Base-by-base conservation (phyloP, 2,797 vertebrate genomes). In the Acomys russatus region DNA sequence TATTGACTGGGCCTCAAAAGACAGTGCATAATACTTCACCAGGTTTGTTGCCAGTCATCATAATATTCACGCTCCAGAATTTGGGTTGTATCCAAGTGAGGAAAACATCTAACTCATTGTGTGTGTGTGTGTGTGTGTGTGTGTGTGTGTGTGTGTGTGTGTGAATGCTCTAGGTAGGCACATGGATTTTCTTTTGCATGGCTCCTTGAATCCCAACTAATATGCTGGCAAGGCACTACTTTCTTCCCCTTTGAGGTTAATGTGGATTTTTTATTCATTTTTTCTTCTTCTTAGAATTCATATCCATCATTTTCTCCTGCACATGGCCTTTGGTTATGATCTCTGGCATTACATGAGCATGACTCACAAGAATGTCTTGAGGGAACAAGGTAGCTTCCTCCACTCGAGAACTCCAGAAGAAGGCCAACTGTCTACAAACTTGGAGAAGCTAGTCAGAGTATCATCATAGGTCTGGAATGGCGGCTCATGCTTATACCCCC, bases 41-140 rank as follows among this genome's bases (percentile, higher is more conserved):
- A 38, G 61, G 18, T 86, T 66, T 28, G 59, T 71, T 92, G 73
- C 64, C 28, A 14, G 3, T 76, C 73, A 49, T 51, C 17, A 71
- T 54, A 25, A 15, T 25, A 7, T 79, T 74, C 73, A 86, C 74
- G n/a, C 22, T 83, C 28, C 68, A 73, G 35, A 88, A 84, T 70
- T 18, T 73, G 30, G 82, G 28, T 30, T n/a, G 38, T 51, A 76
- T 14, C 56, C 49, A 78, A n/a, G 1, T 3, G 44, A 89, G 23
- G 44, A 92, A 93, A 86, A 86, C 14, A 2, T 92, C 92, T 85
- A 73, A 86, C 49, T 96, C 70, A 78, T 20, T 68, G 77, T 92
- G 17, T 61, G 15, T 56, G 66, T 77, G 85, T 61, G 15, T 56
- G 66, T 77, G 85, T 44, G 44, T n/a, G n/a, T n/a, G n/a, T n/a